Percentiles rank a stretch among this genome's conserved stretches.
phyloP scores from a whole-genome alignment of 2,797 vertebrate genomes.

The Coccyzus lansbergi region DNA sequence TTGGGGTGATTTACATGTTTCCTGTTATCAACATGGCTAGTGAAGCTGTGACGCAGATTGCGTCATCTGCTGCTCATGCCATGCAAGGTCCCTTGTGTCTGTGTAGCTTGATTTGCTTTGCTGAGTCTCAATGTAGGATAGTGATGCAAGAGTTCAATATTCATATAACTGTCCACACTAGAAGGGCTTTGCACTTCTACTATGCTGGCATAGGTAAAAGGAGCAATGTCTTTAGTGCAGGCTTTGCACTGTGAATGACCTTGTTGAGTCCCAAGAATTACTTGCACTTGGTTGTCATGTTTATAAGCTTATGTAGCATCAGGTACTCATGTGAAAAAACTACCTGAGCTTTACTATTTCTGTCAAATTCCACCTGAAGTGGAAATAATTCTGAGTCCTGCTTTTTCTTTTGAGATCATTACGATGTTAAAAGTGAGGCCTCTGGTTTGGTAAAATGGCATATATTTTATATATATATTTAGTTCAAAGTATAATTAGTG shows the following conservation, averaged over 20 bases:
- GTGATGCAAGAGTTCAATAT: rapidly evolving
- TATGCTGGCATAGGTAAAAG: background rate
- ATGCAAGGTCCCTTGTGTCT: background rate
- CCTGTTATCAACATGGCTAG: background rate
- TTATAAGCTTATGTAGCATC: background rate
- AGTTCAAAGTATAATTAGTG: background rate
- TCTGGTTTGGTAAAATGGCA: background rate
- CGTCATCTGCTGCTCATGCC: background rate
- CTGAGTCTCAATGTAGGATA: background rate
- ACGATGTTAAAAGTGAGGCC: background rate
- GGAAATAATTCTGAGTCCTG: background rate
- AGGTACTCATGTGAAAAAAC: background rate
- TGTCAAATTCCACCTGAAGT: background rate
- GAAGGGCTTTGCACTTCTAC: background rate
- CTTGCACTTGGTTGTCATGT: background rate
- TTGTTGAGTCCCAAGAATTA: conserved; percentile 13
- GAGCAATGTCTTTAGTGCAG: background rate
- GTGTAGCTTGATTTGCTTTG: background rate
- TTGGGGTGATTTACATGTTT: background rate
- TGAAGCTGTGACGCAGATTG: background rate
- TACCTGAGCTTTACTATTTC: background rate
- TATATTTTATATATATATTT: background rate
- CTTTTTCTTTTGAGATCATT: background rate
- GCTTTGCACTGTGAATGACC: background rate
- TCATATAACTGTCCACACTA: background rate